Evolutionary conservation across 1,140 invertebrate genomes (phyloP).

Genomic region (Drosophila melanica): DNA sequence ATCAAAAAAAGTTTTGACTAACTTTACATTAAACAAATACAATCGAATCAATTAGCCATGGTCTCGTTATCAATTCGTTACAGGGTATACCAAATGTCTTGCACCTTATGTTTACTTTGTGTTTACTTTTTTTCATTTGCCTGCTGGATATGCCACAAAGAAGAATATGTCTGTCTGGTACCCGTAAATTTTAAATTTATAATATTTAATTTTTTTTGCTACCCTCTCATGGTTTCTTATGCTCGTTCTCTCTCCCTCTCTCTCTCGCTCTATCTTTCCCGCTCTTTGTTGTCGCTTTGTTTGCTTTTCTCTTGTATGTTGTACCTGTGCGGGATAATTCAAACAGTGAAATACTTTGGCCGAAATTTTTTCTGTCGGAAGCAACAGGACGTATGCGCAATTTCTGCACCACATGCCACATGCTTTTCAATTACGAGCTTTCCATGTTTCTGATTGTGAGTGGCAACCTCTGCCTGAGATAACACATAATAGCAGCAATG

Average conservation of each 20-base stretch:
- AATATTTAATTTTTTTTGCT: not conserved
- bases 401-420: conserved; percentile 25
- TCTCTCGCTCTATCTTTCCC: not conserved
- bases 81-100: no score
- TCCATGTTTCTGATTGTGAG: conserved; percentile 36
- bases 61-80: no score
- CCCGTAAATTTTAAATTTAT: not conserved
- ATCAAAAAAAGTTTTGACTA: no score
- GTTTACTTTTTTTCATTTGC: no score
- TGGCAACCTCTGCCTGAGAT: not conserved
- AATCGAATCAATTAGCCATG: no score
- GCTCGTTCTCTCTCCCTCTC: not conserved
- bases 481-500: conserved; percentile 3
- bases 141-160: not conserved
- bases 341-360: conserved; percentile 14
- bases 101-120: no score
- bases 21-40: no score
- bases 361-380: conserved; percentile 2
- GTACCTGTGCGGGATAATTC: not conserved
- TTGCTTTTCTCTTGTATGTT: not conserved
- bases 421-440: conserved; percentile 29
- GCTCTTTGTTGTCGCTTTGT: not conserved
- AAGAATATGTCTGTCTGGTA: not conserved
- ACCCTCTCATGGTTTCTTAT: not conserved
- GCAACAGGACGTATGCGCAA: conserved; percentile 48